A percentile compares a stretch with the other conserved stretches of the same genome.
Evolutionary conservation across 23 tunicate genomes (phyloP).

Genomic region (Trididemnum nubilum): DNA sequence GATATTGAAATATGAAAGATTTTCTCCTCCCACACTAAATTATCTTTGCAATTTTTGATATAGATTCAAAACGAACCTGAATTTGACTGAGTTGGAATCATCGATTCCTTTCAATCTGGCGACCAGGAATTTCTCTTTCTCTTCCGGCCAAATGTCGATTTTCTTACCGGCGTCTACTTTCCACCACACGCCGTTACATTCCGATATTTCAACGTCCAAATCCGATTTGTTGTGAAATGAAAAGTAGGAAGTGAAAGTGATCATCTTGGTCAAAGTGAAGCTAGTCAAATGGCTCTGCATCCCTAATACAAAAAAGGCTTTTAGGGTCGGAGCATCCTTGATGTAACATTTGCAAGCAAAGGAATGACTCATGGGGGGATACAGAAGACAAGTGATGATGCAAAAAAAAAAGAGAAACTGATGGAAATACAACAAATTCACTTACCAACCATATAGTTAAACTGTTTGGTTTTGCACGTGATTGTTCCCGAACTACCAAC

Average conservation of each 20-base stretch:
- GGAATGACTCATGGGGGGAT: too few species aligned
- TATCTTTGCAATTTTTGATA: too few species aligned
- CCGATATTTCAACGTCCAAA: slow-evolving; percentile 51
- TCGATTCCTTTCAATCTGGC: slow-evolving; percentile 40
- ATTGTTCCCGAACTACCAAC: slow-evolving; percentile 85
- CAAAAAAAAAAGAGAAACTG: too few species aligned
- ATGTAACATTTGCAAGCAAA: not conserved
- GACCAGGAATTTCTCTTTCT: slow-evolving; percentile 34
- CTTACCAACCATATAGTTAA: slow-evolving; percentile 75
- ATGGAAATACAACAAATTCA: too few species aligned
- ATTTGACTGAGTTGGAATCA: slow-evolving; percentile 32
- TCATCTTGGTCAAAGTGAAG: slow-evolving; percentile 82
- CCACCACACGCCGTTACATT: slow-evolving; percentile 23
- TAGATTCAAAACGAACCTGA: slow-evolving; percentile 34
- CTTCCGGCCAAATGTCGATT: slow-evolving; percentile 66
- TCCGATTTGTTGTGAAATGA: slow-evolving; percentile 65
- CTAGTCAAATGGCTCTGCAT: slow-evolving; percentile 70
- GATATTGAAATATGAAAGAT: too few species aligned
- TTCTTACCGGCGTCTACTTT: slow-evolving; percentile 37
- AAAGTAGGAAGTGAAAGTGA: slow-evolving; percentile 77
- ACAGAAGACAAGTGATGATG: too few species aligned
- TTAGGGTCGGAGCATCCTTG: not conserved
- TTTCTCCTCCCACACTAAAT: too few species aligned
- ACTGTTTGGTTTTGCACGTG: slow-evolving; percentile 57
- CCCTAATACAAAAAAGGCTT: slow-evolving; percentile 33